Percentiles rank a stretch among this genome's conserved stretches.
Evolutionary conservation across 2,113 vertebrate species (phyloP).

Genomic region (Eclectus roratus): DNA sequence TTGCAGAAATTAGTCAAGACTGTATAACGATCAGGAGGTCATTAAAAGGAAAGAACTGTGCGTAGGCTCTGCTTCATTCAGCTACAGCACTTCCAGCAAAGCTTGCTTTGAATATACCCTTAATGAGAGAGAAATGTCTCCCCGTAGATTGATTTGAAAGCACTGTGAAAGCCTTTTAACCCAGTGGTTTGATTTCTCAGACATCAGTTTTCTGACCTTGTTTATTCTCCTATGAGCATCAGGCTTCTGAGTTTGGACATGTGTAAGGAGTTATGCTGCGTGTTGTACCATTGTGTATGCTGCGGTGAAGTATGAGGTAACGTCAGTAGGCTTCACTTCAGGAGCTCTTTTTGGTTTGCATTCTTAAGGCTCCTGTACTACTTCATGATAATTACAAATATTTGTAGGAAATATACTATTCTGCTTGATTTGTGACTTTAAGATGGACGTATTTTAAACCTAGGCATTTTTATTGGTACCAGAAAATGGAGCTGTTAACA

Average conservation of each 20-base stretch:
- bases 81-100: conserved; percentile 4
- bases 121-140: conserved; percentile 5
- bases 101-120: not conserved
- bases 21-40: conserved; percentile 71
- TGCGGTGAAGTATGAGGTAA: conserved; percentile 9
- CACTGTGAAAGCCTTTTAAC: not conserved
- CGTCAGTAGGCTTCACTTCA: not conserved
- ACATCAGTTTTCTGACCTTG: not conserved
- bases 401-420: conserved; percentile 34
- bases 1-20: conserved; percentile 78
- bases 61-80: not conserved
- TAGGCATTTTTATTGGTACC: conserved; percentile 43
- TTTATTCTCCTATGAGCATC: not conserved
- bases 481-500: conserved; percentile 48
- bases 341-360: conserved; percentile 22
- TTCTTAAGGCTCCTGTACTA: conserved; percentile 59
- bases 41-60: conserved; percentile 55
- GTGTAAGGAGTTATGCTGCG: not conserved
- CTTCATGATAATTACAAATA: conserved; percentile 62
- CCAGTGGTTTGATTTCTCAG: not conserved
- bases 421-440: conserved; percentile 38
- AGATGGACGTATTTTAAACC: conserved; percentile 38
- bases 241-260: not conserved
- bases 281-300: not conserved
- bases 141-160: not conserved